Evolutionary conservation across 1,140 invertebrate species (phyloP).

Genomic region (Bombus breviceps): DNA sequence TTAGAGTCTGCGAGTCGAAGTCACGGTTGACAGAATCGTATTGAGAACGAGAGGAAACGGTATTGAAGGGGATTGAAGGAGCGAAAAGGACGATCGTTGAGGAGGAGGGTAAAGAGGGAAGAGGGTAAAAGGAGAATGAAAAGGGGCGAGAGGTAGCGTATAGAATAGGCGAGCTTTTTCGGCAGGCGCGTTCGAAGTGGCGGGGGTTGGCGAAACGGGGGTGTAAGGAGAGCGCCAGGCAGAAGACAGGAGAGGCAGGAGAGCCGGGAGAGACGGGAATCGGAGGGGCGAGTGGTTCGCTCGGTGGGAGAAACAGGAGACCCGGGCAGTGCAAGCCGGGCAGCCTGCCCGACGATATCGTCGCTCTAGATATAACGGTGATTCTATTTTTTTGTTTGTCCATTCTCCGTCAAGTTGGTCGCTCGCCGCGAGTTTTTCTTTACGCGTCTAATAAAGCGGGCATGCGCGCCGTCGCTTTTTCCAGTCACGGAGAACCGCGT

Average conservation of each 20-base stretch:
- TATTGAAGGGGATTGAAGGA: conserved; percentile 59
- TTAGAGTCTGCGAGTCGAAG: background rate
- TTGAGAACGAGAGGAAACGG: conserved; percentile 5
- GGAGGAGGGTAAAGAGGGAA: conserved; percentile 15
- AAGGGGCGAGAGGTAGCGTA: conserved; percentile 45
- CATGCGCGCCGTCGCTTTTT: conserved; percentile 14
- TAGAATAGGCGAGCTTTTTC: conserved; percentile 67
- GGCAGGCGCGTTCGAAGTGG: conserved; percentile 25
- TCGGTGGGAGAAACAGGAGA: conserved; percentile 76
- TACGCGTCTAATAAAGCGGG: background rate
- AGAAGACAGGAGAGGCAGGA: conserved; percentile 17
- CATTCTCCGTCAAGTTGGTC: conserved; percentile 11
- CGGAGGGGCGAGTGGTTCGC: conserved; percentile 49
- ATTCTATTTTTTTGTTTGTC: conserved; percentile 35
- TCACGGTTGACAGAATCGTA: background rate
- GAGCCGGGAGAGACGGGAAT: conserved; percentile 50
- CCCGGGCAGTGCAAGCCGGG: conserved; percentile 82
- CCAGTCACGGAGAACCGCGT: background rate
- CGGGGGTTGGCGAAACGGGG: conserved; percentile 27
- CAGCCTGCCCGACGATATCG: conserved; percentile 79
- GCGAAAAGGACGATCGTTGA: conserved; percentile 58
- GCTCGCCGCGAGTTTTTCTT: conserved; percentile 10
- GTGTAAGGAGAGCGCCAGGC: conserved; percentile 61
- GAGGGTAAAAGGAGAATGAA: conserved; percentile 17
- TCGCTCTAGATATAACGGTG: conserved; percentile 56